Percentiles rank a stretch among this genome's conserved stretches.
phyloP scores from a whole-genome alignment of 1,140 invertebrate genomes.

The Euura saliciscinereae region DNA sequence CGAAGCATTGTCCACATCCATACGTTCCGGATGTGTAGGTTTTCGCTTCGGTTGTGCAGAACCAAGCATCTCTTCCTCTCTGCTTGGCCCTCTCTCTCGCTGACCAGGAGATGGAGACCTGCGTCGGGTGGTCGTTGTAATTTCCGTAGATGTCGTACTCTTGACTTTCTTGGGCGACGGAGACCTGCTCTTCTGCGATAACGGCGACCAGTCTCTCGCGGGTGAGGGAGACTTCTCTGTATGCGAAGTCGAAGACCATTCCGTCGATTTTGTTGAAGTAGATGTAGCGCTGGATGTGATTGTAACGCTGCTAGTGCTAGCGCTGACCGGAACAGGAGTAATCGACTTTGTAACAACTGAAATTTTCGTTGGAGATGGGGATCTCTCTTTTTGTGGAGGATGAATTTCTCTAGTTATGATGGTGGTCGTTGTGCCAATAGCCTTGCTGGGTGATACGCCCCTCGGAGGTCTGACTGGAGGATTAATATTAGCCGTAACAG shows the following conservation, averaged over 20 bases:
- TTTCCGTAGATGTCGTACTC: neutral
- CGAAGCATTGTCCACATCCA: constrained; percentile 32
- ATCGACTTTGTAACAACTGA: constrained; percentile 7
- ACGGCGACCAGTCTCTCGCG: constrained; percentile 2
- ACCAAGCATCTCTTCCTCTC: neutral
- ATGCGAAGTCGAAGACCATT: neutral
- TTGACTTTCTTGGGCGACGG: constrained; percentile 28
- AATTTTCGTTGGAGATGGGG: constrained; percentile 17
- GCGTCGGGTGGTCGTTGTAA: neutral
- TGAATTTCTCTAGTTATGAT: constrained; percentile 35
- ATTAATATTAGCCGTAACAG: constrained; percentile 31
- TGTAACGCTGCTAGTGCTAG: constrained; percentile 4
- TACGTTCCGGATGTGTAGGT: constrained; percentile 11
- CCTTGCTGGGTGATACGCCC: constrained; percentile 46
- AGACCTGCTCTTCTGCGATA: neutral
- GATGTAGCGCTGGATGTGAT: constrained; percentile 8
- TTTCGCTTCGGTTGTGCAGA: neutral
- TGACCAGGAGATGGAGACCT: constrained; percentile 9
- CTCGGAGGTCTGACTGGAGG: constrained; percentile 27
- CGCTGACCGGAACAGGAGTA: neutral
- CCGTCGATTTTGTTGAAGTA: constrained; percentile 1
- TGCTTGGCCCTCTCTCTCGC: neutral
- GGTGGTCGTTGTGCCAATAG: constrained; percentile 47
- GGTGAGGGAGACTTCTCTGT: constrained; percentile 9
- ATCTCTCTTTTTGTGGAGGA: constrained; percentile 20